Evolutionary conservation across 92 coral and sea anemone species (phyloP).

Genomic region (Montipora capitata): DNA sequence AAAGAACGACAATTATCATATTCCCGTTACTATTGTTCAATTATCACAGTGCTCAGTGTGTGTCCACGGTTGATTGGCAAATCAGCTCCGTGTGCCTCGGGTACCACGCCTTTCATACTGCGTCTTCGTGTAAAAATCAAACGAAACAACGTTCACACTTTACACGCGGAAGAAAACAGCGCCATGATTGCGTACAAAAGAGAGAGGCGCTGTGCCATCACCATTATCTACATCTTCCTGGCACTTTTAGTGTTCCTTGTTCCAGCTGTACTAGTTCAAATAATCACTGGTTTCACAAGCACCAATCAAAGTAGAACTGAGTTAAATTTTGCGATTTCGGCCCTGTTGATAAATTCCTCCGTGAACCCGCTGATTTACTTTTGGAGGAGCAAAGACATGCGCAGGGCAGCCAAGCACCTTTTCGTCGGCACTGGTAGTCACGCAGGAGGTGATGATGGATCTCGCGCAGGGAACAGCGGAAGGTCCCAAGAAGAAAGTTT

Average conservation of each 20-base stretch:
- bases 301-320: constrained; percentile 52
- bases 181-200: constrained; percentile 52
- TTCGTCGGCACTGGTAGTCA: not conserved
- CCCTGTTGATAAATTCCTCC: constrained; percentile 72
- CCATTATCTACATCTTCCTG: constrained; percentile 63
- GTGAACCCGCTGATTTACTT: constrained; percentile 73
- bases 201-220: constrained; percentile 61
- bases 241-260: constrained; percentile 64
- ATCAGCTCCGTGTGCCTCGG: no score
- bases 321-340: constrained; percentile 62
- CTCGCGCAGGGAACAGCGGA: constrained; percentile 25
- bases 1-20: no score
- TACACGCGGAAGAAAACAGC: constrained; percentile 39
- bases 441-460: not conserved
- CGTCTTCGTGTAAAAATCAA: no score
- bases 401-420: constrained; percentile 38
- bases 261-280: constrained; percentile 71
- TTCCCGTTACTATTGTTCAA: no score
- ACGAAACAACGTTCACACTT: constrained; percentile 52
- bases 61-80: no score
- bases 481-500: constrained; percentile 38
- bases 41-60: no score
- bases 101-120: no score
- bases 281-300: constrained; percentile 47
- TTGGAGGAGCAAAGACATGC: constrained; percentile 67